Percentiles rank a stretch among this genome's conserved stretches.
These are phyloP conservation scores for Coelinius sp. DNA, from an alignment of 2,888 invertebrate species.

Conservation along the genomic window DNA sequence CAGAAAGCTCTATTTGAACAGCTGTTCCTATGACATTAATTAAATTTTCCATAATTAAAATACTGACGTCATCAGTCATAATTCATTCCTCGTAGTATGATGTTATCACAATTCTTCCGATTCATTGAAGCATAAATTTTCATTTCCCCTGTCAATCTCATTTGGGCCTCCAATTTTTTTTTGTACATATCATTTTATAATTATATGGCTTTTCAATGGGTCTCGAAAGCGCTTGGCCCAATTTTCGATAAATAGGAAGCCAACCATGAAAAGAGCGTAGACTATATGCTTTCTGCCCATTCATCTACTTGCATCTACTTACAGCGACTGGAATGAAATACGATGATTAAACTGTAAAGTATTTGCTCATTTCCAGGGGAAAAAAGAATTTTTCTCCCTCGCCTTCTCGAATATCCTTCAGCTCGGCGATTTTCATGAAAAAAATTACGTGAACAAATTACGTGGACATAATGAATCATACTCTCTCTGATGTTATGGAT, in stretches of 20 bases:
- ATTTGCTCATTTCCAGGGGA: background rate
- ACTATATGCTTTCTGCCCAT: constrained; percentile 14
- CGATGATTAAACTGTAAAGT: background rate
- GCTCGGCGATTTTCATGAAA: background rate
- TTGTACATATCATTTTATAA: no score
- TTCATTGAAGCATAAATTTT: background rate
- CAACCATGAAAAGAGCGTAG: constrained; percentile 56
- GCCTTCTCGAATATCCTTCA: background rate
- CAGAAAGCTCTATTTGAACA: no score
- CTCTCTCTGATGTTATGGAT: background rate
- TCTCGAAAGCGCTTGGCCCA: constrained; percentile 60
- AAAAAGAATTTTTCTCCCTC: background rate
- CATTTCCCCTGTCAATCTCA: background rate
- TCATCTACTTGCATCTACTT: constrained; percentile 16
- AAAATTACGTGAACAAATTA: background rate
- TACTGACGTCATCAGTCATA: no score
- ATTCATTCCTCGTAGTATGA: background rate
- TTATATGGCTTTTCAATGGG: constrained; percentile 60
- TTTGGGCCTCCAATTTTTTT: background rate
- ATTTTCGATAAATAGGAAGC: constrained; percentile 58
- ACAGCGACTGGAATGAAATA: no score
- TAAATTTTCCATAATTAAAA: no score
- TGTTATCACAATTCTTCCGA: background rate
- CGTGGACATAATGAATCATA: background rate
- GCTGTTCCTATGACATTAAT: no score